These are phyloP conservation scores for Hartigia nigra DNA, from an alignment of 2,888 invertebrate species.

Conservation along the genomic window DNA sequence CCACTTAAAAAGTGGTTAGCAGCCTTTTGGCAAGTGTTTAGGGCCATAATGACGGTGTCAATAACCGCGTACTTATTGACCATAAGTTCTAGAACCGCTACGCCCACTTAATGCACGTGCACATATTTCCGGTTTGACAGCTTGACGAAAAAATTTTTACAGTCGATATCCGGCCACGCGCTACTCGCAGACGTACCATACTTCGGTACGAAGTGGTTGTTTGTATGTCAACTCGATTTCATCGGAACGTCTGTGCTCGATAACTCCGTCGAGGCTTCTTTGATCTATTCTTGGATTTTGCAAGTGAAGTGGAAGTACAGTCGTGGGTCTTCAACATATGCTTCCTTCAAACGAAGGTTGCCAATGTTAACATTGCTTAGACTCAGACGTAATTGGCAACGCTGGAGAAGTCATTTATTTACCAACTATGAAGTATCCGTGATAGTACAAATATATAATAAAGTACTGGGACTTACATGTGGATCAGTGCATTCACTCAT, in stretches of 20 bases:
- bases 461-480: neutral
- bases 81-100: neutral
- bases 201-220: neutral
- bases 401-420: neutral
- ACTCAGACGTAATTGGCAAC: neutral
- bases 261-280: neutral
- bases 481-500: neutral
- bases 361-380: neutral
- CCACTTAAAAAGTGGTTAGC: neutral
- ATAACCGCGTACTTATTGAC: neutral
- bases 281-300: neutral
- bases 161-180: neutral
- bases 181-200: neutral
- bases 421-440: neutral
- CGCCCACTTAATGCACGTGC: neutral
- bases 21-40: neutral
- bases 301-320: neutral
- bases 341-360: neutral
- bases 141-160: neutral
- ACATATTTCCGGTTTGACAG: neutral
- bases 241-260: neutral
- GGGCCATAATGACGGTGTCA: neutral
- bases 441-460: neutral
- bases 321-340: neutral
- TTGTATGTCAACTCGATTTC: neutral